Percentiles rank a stretch among this genome's conserved stretches.
These are phyloP conservation scores for Bucorvus abyssinicus DNA, from an alignment of 2,797 vertebrate genomes.

Conservation along the genomic window DNA sequence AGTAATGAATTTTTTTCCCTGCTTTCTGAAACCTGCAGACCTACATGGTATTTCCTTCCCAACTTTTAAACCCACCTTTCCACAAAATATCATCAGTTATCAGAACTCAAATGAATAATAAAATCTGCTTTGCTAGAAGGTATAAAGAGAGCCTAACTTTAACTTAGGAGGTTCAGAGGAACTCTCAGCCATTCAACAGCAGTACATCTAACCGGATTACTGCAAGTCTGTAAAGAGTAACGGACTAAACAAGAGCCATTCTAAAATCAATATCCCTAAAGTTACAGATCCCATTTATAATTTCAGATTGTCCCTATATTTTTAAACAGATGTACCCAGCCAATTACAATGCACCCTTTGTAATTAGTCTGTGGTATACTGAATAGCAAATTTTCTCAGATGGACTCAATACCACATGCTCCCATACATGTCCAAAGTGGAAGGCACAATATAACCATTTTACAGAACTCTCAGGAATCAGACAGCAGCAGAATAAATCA, in stretches of 20 bases:
- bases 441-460: slow-evolving; percentile 63
- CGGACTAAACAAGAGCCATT: neutral
- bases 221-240: neutral
- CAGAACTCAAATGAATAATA: slow-evolving; percentile 17
- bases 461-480: slow-evolving; percentile 69
- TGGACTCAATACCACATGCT: slow-evolving; percentile 46
- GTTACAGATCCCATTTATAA: slow-evolving; percentile 10
- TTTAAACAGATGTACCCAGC: slow-evolving; percentile 34
- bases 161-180: neutral
- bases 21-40: slow-evolving; percentile 16
- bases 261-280: neutral
- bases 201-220: neutral
- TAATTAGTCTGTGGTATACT: slow-evolving; percentile 40
- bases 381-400: slow-evolving; percentile 52
- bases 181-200: neutral
- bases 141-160: neutral
- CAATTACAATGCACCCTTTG: neutral
- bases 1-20: neutral
- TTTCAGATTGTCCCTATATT: neutral
- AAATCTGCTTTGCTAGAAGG: slow-evolving; percentile 30
- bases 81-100: neutral
- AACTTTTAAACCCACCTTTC: neutral
- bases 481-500: slow-evolving; percentile 84
- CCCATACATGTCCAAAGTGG: slow-evolving; percentile 39
- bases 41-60: neutral